A percentile compares a stretch with the other conserved stretches of the same genome.
Evolutionary conservation across 2,113 vertebrate genomes (phyloP).

Genomic region (Chaenocephalus aceratus): DNA sequence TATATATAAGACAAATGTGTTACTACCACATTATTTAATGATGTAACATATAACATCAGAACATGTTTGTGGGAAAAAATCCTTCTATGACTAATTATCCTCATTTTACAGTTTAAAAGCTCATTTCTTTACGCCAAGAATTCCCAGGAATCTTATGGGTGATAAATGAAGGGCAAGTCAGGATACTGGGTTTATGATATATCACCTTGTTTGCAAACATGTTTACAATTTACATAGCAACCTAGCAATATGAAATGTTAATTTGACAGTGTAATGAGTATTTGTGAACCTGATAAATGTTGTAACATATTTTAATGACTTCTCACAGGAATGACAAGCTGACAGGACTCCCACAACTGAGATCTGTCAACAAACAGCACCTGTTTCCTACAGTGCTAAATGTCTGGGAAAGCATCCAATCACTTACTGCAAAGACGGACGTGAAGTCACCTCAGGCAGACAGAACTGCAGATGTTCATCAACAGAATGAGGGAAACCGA

Average conservation of each 20-base stretch:
- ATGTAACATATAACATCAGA: not conserved
- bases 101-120: not conserved
- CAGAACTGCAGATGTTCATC: slow-evolving; percentile 9
- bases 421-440: not conserved
- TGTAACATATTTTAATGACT: not conserved
- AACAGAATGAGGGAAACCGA: slow-evolving; percentile 21
- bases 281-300: not conserved
- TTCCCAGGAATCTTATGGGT: not conserved
- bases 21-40: not conserved
- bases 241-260: not conserved
- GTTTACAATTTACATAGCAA: not conserved
- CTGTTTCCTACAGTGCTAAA: slow-evolving; percentile 12
- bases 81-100: too few species aligned
- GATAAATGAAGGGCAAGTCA: not conserved
- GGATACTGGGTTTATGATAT: not conserved
- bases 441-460: not conserved
- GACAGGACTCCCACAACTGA: slow-evolving; percentile 38
- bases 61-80: not conserved
- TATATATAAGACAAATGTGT: too few species aligned
- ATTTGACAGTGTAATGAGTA: not conserved
- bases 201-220: not conserved
- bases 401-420: not conserved
- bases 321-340: slow-evolving; percentile 58
- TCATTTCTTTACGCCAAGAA: not conserved
- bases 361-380: slow-evolving; percentile 43